These are phyloP conservation scores for Periophthalmus modestus DNA, from an alignment of 2,113 vertebrate species.

Conservation along the genomic window DNA sequence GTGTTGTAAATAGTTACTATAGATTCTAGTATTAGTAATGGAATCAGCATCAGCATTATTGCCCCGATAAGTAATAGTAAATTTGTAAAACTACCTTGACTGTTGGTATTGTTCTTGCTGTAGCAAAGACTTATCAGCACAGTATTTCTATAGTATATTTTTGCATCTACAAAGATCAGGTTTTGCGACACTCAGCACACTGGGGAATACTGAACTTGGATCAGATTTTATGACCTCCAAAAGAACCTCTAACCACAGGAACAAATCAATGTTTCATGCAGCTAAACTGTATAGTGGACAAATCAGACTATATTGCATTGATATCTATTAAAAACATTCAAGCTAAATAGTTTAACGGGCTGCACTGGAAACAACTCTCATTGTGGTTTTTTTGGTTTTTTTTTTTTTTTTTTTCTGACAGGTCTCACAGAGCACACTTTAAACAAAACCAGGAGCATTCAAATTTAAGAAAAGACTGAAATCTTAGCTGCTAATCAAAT, in stretches of 20 bases:
- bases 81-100: not conserved
- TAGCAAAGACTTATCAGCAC: not conserved
- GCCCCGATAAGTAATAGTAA: not conserved
- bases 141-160: not conserved
- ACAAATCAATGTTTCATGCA: conserved; percentile 56
- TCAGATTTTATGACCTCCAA: conserved; percentile 68
- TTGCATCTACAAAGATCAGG: not conserved
- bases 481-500: too few relatives aligned
- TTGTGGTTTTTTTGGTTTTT: too few relatives aligned
- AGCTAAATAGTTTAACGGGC: not conserved
- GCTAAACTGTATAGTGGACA: conserved; percentile 35
- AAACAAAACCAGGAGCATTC: too few relatives aligned
- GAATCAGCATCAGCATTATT: not conserved
- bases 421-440: too few relatives aligned
- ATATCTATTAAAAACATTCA: not conserved
- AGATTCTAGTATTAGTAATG: not conserved
- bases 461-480: too few relatives aligned
- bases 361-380: too few relatives aligned
- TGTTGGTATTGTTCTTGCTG: not conserved
- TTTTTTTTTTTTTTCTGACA: too few relatives aligned
- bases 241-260: conserved; percentile 50
- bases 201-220: conserved; percentile 19
- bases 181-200: not conserved
- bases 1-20: not conserved
- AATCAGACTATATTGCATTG: not conserved